Conservation (phyloP, 2,888 invertebrate species). For the Zaprionus obscuricornis region DNA sequence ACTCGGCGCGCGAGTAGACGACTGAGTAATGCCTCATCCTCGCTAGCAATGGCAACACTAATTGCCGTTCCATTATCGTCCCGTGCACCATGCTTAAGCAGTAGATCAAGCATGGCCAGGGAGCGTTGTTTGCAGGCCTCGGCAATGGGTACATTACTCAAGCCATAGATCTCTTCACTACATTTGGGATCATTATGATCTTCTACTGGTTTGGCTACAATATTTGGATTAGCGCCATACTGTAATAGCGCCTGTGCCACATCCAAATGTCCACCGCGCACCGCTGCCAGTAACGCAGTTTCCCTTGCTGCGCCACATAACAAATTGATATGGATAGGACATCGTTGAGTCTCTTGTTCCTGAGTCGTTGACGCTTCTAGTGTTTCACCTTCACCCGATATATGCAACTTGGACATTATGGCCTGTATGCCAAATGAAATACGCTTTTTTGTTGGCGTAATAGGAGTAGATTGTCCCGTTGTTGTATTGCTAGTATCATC, state of each 20-base stretch:
- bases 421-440: conserved; percentile 95
- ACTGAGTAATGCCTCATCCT: conserved; percentile 90
- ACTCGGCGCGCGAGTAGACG: conserved; percentile 94
- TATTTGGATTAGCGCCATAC: conserved; percentile 92
- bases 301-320: conserved; percentile 91
- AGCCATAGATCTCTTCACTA: conserved; percentile 83
- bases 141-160: conserved; percentile 82
- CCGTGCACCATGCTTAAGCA: conserved; percentile 87
- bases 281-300: conserved; percentile 92
- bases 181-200: conserved; percentile 83
- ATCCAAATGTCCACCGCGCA: conserved; percentile 89
- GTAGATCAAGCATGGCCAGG: conserved; percentile 81
- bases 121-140: conserved; percentile 83
- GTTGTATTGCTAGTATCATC: conserved; percentile 39
- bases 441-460: conserved; percentile 86
- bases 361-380: conserved; percentile 66
- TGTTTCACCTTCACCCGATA: conserved; percentile 85
- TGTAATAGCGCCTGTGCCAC: conserved; percentile 88
- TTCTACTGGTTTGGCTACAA: conserved; percentile 84
- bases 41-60: conserved; percentile 88
- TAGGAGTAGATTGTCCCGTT: conserved; percentile 78
- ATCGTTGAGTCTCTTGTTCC: conserved; percentile 83
- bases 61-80: conserved; percentile 95
- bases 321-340: conserved; percentile 89
- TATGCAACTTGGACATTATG: conserved; percentile 92